Percentiles rank a stretch among this genome's conserved stretches.
Conservation (phyloP, 2,113 vertebrate species). For the Plecturocebus donacophilus region DNA sequence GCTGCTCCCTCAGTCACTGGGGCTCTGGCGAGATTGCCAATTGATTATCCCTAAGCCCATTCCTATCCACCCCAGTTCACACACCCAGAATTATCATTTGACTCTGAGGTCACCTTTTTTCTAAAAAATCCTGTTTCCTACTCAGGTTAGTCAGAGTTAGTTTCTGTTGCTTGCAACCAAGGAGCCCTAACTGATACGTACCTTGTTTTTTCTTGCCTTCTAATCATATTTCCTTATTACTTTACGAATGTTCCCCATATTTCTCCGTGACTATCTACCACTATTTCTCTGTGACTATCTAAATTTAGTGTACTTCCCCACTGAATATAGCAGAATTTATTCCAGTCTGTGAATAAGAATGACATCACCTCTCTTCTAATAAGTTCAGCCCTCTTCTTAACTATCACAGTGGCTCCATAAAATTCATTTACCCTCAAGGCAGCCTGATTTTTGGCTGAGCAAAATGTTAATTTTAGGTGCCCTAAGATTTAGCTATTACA, state of each 20-base stretch:
- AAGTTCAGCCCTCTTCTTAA: not conserved
- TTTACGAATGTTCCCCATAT: not conserved
- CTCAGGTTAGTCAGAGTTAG: not conserved
- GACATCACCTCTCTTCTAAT: not conserved
- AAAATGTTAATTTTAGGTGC: not conserved
- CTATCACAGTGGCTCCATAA: not conserved
- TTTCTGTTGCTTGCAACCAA: not conserved
- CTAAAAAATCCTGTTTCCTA: not conserved
- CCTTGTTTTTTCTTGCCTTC: not conserved
- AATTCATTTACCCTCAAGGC: slow-evolving; percentile 37
- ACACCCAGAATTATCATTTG: not conserved
- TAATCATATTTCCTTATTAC: not conserved
- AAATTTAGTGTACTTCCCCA: not conserved
- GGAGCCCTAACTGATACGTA: not conserved
- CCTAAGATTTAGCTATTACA: not conserved
- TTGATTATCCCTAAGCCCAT: not conserved
- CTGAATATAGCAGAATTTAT: not conserved
- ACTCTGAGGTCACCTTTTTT: not conserved
- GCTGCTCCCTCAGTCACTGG: not conserved
- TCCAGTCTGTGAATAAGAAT: not conserved
- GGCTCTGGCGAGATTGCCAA: not conserved
- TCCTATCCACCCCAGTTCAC: not conserved
- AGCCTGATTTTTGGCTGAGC: slow-evolving; percentile 6
- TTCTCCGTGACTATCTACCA: not conserved
- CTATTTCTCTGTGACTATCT: not conserved